Base-by-base conservation (phyloP, 1,140 invertebrate species). In the Periplaneta americana region DNA sequence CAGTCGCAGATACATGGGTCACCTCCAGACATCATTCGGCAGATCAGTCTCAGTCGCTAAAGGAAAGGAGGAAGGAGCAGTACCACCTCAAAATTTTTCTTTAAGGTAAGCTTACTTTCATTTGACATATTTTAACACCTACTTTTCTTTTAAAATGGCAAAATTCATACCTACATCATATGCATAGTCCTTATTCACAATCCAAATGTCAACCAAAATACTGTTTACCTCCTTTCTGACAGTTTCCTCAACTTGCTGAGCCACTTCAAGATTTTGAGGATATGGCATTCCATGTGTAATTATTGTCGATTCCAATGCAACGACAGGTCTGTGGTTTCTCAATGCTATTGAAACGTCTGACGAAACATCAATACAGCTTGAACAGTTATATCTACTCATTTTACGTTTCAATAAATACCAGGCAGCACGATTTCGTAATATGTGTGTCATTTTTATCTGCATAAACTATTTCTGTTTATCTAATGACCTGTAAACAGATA, bases 221-320 rank as follows among this genome's bases (percentile, higher is more conserved):
- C 32, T 83, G 85, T 85, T 88, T 87, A 95, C 94, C 88, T 92
- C 88, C 85, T 91, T 84, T 83, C 93, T 91, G 9, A 99, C 91
- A 80, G 94, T 92, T 81, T 94, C 86, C 89, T 99, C 96, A 0
- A 99, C 94, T 86, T 92, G 88, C 22, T 93, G 48, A 8, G 98
- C 98, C 35, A 96, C 98, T 83, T 95, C 88, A 75, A 98, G 89
- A 90, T 99, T 99, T 48, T 95, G 88, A 0, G 98, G 98, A 89
- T 93, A 96, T 0, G 98, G 98, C 95, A 99, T 98, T 74, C 98
- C 98, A 90, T 99, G 98, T 3, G 98, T 99, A 74, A 99, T 97
- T 77, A 99, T 98, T 5, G 98, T 98, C 18, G 97, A 98, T 90
- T 99, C 98, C 82, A 99, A 88, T 6, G 98, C 98, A 11, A 99